Conservation (phyloP, 2,797 vertebrate genomes). For the Chromis chromis region DNA sequence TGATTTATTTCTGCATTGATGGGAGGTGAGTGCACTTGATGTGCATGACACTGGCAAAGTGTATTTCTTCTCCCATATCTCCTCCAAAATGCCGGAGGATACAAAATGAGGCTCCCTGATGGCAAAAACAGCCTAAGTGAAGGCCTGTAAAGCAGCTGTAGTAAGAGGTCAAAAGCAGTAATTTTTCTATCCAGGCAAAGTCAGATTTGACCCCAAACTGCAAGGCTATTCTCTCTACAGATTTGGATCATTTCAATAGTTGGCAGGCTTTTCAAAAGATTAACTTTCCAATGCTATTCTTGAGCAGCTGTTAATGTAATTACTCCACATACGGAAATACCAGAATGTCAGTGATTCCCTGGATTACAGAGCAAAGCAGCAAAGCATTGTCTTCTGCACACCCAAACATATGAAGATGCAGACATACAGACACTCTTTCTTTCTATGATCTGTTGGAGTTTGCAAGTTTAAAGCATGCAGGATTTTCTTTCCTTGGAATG, state of each 20-base stretch:
- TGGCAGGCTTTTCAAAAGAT: slow-evolving; percentile 72
- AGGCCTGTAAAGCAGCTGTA: slow-evolving; percentile 68
- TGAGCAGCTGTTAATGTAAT: slow-evolving; percentile 78
- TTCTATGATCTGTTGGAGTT: slow-evolving; percentile 79
- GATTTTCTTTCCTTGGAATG: slow-evolving; percentile 76
- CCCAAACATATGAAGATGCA: slow-evolving; percentile 66
- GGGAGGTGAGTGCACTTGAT: slow-evolving; percentile 44
- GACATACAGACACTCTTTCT: slow-evolving; percentile 43
- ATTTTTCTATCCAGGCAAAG: slow-evolving; percentile 64
- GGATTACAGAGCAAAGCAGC: slow-evolving; percentile 62
- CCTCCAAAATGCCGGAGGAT: slow-evolving; percentile 45
- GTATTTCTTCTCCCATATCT: slow-evolving; percentile 51
- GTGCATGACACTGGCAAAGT: slow-evolving; percentile 40
- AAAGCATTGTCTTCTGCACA: slow-evolving; percentile 60
- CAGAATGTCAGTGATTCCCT: slow-evolving; percentile 76
- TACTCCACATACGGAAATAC: slow-evolving; percentile 75
- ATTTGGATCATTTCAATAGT: slow-evolving; percentile 72
- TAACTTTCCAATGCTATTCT: slow-evolving; percentile 69
- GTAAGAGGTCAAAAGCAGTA: slow-evolving; percentile 59
- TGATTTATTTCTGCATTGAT: slow-evolving; percentile 45
- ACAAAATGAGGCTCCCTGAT: slow-evolving; percentile 69
- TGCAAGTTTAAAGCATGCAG: slow-evolving; percentile 73
- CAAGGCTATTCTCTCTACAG: slow-evolving; percentile 63
- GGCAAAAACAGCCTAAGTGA: slow-evolving; percentile 66
- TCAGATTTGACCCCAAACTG: slow-evolving; percentile 57